Conservation (phyloP, 2,797 vertebrate species). For the Astyanax mexicanus region DNA sequence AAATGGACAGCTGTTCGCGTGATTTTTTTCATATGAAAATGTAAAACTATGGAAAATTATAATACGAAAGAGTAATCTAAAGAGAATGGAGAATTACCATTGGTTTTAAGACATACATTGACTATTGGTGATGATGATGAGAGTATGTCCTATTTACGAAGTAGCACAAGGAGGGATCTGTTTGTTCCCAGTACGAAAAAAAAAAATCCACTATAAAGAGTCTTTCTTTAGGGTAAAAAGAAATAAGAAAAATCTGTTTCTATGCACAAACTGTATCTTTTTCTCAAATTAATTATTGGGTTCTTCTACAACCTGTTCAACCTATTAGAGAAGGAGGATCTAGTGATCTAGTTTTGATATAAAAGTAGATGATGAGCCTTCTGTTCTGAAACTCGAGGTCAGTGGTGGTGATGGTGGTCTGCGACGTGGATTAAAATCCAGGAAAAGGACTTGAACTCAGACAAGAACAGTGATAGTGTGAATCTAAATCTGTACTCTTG, state of each 20-base stretch:
- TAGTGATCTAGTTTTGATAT: background rate
- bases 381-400: background rate
- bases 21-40: constrained; percentile 72
- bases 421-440: background rate
- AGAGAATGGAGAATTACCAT: constrained; percentile 67
- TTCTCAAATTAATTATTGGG: constrained; percentile 60
- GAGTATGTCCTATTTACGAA: constrained; percentile 60
- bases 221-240: constrained; percentile 68
- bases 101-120: constrained; percentile 69
- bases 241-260: constrained; percentile 68
- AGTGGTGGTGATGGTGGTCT: background rate
- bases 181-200: constrained; percentile 56
- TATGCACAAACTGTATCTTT: constrained; percentile 83
- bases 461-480: background rate
- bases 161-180: constrained; percentile 75
- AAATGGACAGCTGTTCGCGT: constrained; percentile 70
- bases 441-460: background rate
- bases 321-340: constrained; percentile 51
- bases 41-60: constrained; percentile 67
- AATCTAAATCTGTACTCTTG: background rate
- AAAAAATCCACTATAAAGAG: constrained; percentile 60
- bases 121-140: constrained; percentile 52
- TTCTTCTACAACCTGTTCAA: constrained; percentile 63
- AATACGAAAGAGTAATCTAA: constrained; percentile 65
- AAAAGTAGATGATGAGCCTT: constrained; percentile 15